Evolutionary conservation across 2,113 vertebrate species (phyloP), one percentile per base, ranked within the genome.

Genomic region (Sinocyclocheilus rhinocerous): DNA sequence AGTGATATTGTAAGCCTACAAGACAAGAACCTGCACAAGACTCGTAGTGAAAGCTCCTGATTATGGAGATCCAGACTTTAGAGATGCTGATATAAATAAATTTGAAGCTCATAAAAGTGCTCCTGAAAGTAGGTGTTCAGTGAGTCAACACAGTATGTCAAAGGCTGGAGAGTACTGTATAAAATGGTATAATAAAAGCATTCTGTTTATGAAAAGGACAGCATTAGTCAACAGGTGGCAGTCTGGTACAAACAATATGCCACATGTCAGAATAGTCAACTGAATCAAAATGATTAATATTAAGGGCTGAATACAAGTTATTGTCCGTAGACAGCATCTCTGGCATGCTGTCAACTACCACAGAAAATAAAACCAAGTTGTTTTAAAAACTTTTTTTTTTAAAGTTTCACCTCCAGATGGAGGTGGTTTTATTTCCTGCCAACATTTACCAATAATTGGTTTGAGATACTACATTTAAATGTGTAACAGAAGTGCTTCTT

Each of bases 261-360:
- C 7, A 42, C 36, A 36, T 8, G 61, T 50, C 87, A 81, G 42
- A 87, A 83, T 45, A 84, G 83, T 48, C 42, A 39, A 61, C 55
- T 4, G 67, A 36, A 20, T 16, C 33, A 18, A 70, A 69, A 36
- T 26, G 10, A 24, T 65, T 65, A 4, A 24, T 29, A 24, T 70
- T 29, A 67, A 67, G 63, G 9, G 8, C 10, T 29, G 12, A 69
- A 69, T 69, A n/a, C 11, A 11, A 42, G 70, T 45, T 45, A n/a
- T 45, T n/a, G 2, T 73, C 4, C 22, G 10, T 42, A n/a, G 20
- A 73, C 22, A 45, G 10, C 39, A 45, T n/a, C 1, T n/a, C 5
- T 73, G 4, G 36, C 36, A 45, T n/a, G 1, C 67, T 33, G 20
- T 45, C 7, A 6, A 7, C 45, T 7, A 75, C 10, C 39, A 45